phyloP scores from a whole-genome alignment of 2,888 invertebrate species.

The Andrena camellia region DNA sequence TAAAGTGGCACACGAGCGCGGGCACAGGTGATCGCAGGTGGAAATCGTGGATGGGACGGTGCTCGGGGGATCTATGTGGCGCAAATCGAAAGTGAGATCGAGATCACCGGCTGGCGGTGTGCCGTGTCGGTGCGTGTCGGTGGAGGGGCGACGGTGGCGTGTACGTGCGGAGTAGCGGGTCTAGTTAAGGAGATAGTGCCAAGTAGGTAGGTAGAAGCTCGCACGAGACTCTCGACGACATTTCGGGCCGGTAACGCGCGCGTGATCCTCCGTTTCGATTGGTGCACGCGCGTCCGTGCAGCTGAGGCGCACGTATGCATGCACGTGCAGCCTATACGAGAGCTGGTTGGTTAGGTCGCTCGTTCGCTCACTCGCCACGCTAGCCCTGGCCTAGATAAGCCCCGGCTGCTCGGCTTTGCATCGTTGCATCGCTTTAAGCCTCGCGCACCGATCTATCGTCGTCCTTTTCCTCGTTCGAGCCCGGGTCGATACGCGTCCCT shows the following conservation, averaged over 20 bases:
- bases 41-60: slow-evolving; percentile 56
- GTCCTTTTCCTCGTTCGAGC: slow-evolving; percentile 36
- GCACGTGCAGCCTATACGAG: slow-evolving; percentile 38
- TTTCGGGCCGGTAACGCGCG: slow-evolving; percentile 36
- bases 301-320: slow-evolving; percentile 31
- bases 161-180: slow-evolving; percentile 11
- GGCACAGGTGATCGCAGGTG: slow-evolving; percentile 59
- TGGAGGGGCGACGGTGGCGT: slow-evolving; percentile 33
- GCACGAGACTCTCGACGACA: slow-evolving; percentile 62
- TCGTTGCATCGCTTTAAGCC: slow-evolving; percentile 74
- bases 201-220: slow-evolving; percentile 68
- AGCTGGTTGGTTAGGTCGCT: slow-evolving; percentile 47
- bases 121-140: slow-evolving; percentile 15
- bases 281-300: slow-evolving; percentile 22
- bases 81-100: slow-evolving; percentile 78
- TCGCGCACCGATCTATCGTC: slow-evolving; percentile 32
- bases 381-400: slow-evolving; percentile 85
- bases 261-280: slow-evolving; percentile 17
- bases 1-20: slow-evolving; percentile 50
- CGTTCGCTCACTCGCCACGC: slow-evolving; percentile 72
- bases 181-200: slow-evolving; percentile 77
- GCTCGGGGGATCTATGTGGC: slow-evolving; percentile 55
- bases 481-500: slow-evolving; percentile 24
- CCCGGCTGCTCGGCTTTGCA: slow-evolving; percentile 76
- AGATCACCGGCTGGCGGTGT: slow-evolving; percentile 45